A percentile compares a stretch with the other conserved stretches of the same genome.
phyloP scores from a whole-genome alignment of 2,888 invertebrate species.

The Entomobrya proxima region DNA sequence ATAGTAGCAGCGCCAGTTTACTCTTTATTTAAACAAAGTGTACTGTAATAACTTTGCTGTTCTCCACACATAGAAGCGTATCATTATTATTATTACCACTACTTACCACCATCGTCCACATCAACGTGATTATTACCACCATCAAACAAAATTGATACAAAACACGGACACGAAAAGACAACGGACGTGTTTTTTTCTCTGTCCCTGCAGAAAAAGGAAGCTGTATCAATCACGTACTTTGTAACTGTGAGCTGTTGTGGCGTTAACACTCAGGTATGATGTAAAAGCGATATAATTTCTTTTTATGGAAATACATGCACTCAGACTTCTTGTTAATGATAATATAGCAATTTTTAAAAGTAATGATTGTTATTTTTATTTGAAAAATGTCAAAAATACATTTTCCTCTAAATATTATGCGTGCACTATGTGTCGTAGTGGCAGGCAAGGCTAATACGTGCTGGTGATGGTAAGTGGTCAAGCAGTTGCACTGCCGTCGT shows the following conservation, averaged over 20 bases:
- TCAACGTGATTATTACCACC: background rate
- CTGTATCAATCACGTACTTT: slow-evolving; percentile 19
- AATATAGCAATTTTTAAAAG: no score
- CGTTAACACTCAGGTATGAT: slow-evolving; percentile 52
- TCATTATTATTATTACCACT: slow-evolving; percentile 1
- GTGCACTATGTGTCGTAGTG: background rate
- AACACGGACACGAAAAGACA: slow-evolving; percentile 44
- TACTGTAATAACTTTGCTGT: slow-evolving; percentile 6
- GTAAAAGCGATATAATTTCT: background rate
- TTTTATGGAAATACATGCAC: no score
- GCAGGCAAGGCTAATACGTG: background rate
- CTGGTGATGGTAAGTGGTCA: slow-evolving; percentile 31
- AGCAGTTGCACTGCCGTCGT: slow-evolving; percentile 8
- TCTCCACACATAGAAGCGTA: background rate
- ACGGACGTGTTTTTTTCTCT: slow-evolving; percentile 9
- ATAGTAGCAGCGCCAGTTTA: slow-evolving; percentile 45
- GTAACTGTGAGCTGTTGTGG: slow-evolving; percentile 17
- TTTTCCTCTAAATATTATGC: background rate
- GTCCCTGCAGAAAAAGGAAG: background rate
- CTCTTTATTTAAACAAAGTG: background rate
- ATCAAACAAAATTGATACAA: slow-evolving; percentile 31
- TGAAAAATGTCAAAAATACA: background rate
- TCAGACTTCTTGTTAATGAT: no score
- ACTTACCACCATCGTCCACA: slow-evolving; percentile 23
- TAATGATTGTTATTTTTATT: background rate